These are phyloP conservation scores for Chromobotia macracanthus DNA, from an alignment of 2,797 vertebrate genomes.

Conservation along the genomic window DNA sequence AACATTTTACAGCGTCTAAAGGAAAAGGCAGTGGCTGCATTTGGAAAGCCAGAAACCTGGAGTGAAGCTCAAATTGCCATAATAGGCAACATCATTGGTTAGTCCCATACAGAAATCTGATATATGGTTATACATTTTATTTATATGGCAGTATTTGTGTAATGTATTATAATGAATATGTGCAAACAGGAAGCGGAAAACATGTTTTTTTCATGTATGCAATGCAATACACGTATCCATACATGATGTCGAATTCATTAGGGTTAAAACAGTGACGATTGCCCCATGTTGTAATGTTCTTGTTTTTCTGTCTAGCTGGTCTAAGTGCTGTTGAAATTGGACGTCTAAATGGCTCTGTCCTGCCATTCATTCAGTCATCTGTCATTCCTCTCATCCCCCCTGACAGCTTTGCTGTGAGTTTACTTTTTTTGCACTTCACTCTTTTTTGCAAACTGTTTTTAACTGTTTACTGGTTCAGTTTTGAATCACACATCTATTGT, in stretches of 20 bases:
- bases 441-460: neutral
- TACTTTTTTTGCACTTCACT: constrained; percentile 1
- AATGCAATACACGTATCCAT: no score
- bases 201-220: neutral
- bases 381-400: constrained; percentile 66
- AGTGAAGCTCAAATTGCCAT: constrained; percentile 61
- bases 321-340: constrained; percentile 62
- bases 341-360: constrained; percentile 61
- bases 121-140: neutral
- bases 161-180: neutral
- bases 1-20: constrained; percentile 58
- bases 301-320: constrained; percentile 64
- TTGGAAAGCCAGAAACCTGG: constrained; percentile 67
- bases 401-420: constrained; percentile 68
- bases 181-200: neutral
- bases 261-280: neutral
- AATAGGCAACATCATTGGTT: constrained; percentile 72
- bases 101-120: constrained; percentile 18
- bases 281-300: neutral
- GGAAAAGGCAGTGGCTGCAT: constrained; percentile 57
- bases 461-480: neutral
- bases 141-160: neutral
- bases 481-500: neutral
- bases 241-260: neutral
- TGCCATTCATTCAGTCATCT: constrained; percentile 62